Evolutionary conservation across 2,888 invertebrate genomes (phyloP).

Genomic region (Sphecodes monilicornis): DNA sequence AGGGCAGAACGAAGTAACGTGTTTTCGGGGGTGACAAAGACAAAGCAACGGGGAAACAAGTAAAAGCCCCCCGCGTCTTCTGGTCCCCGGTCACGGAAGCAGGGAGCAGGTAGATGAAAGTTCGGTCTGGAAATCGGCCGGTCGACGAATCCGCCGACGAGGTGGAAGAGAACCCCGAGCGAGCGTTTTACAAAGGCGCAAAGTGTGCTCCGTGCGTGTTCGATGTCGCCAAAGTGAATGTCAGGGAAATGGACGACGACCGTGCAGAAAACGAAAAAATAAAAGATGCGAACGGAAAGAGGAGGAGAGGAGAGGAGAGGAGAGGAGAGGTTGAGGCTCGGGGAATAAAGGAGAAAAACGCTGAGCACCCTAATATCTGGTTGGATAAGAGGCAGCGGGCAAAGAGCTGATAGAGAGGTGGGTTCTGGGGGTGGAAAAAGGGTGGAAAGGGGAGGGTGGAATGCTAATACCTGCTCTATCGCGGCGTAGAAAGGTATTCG

Average conservation of each 20-base stretch:
- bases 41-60: background rate
- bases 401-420: conserved; percentile 19
- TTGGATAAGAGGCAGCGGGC: conserved; percentile 27
- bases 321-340: conserved; percentile 9
- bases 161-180: background rate
- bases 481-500: conserved; percentile 46
- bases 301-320: background rate
- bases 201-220: conserved; percentile 55
- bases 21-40: background rate
- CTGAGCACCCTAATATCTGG: conserved; percentile 56
- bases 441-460: conserved; percentile 13
- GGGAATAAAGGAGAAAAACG: conserved; percentile 32
- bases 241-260: conserved; percentile 60
- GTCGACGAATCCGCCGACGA: conserved; percentile 18
- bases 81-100: background rate
- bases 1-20: background rate
- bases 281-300: conserved; percentile 36
- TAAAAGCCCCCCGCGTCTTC: background rate
- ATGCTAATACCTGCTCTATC: conserved; percentile 56
- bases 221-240: conserved; percentile 60
- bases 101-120: conserved; percentile 5
- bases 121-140: conserved; percentile 29
- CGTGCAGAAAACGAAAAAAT: conserved; percentile 54
- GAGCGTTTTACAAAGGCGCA: conserved; percentile 46
- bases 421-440: background rate